These are phyloP conservation scores for Seladonia tumulorum DNA, from an alignment of 2,888 invertebrate genomes.

Conservation along the genomic window DNA sequence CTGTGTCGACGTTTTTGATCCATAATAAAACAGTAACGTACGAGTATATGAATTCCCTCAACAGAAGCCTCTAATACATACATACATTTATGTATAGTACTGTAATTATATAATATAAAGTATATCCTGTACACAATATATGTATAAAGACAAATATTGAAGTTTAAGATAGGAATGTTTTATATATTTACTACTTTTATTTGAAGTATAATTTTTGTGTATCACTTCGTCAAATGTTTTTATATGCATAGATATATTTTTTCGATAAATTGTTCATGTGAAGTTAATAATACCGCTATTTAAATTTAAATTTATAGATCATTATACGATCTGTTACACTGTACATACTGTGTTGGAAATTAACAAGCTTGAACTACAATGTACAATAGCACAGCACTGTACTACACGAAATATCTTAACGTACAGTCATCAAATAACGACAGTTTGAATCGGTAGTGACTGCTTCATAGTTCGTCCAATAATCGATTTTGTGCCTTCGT, in stretches of 20 bases:
- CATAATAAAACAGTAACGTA: constrained; percentile 57
- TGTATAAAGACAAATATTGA: too few relatives aligned
- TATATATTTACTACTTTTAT: background rate
- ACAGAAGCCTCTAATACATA: background rate
- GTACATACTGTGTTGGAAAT: background rate
- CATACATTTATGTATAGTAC: background rate
- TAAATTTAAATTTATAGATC: background rate
- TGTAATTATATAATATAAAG: background rate
- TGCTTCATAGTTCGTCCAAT: constrained; percentile 30
- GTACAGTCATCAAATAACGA: constrained; percentile 29
- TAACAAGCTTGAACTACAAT: background rate
- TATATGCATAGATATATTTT: background rate
- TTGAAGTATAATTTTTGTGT: background rate
- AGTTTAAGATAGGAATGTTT: background rate
- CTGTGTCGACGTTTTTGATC: constrained; percentile 57
- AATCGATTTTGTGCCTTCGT: constrained; percentile 41
- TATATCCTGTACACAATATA: too few relatives aligned
- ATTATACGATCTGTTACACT: background rate
- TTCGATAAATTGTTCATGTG: background rate
- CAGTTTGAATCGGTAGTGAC: constrained; percentile 53
- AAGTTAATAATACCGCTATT: background rate
- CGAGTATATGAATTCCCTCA: constrained; percentile 2
- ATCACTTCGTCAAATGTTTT: background rate
- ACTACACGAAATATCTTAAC: constrained; percentile 25
- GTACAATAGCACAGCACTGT: constrained; percentile 51